Percentiles rank a stretch among this genome's conserved stretches.
These are phyloP conservation scores for Spodoptera frugiperda DNA, from an alignment of 1,140 invertebrate genomes.

Conservation along the genomic window DNA sequence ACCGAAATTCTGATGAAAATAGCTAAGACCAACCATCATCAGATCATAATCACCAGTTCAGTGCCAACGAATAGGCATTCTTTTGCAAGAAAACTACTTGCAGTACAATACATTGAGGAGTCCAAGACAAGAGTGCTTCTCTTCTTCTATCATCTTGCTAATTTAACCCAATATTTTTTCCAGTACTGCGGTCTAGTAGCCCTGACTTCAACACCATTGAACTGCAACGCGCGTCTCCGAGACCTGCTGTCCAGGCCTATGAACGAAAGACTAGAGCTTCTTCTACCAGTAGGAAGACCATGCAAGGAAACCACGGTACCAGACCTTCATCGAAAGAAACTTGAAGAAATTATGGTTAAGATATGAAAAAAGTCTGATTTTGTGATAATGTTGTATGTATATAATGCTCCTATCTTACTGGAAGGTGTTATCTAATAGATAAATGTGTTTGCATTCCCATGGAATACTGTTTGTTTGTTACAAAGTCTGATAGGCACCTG, in stretches of 20 bases:
- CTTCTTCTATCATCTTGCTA: no score
- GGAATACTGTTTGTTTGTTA: no score
- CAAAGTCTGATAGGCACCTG: no score
- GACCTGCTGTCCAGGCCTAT: constrained; percentile 90
- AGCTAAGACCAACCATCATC: no score
- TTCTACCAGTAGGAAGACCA: constrained; percentile 95
- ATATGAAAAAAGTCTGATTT: constrained; percentile 71
- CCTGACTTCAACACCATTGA: constrained; percentile 95
- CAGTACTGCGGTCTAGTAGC: constrained; percentile 94
- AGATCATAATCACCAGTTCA: no score
- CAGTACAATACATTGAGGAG: no score
- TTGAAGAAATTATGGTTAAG: constrained; percentile 89
- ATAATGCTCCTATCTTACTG: background rate
- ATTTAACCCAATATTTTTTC: constrained; percentile 55
- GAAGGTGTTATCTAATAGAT: no score
- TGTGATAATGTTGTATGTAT: constrained; percentile 26
- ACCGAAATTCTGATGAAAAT: no score
- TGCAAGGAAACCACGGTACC: constrained; percentile 92
- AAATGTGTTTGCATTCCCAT: no score
- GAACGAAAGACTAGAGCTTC: constrained; percentile 93
- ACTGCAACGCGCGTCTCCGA: constrained; percentile 93
- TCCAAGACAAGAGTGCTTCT: no score
- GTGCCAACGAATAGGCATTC: no score
- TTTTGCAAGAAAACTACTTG: no score
- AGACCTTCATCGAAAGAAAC: constrained; percentile 90